Base-by-base conservation (phyloP, 2,888 invertebrate genomes). In the Diadegma fenestrale region DNA sequence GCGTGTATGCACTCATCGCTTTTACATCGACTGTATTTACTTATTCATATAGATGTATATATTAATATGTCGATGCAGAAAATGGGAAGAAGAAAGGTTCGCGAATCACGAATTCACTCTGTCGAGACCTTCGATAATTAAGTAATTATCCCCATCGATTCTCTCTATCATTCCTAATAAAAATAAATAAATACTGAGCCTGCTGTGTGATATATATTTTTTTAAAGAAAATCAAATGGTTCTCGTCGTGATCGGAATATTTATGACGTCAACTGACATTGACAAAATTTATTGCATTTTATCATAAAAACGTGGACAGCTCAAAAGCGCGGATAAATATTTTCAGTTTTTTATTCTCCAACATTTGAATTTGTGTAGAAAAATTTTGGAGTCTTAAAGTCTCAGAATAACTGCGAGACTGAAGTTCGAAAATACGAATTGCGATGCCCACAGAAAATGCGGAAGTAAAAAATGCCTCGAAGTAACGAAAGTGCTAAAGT, bases 1-100 rank as follows among this genome's bases (percentile, higher is more conserved):
- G 75, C 61, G 78, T 73, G 66, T 86, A 87, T 81, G 79, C 85
- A 82, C 83, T 87, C 87, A 87, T 87, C 87, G 80, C 82, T 84
- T 66, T 54, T 48, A 61, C 54, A 72, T 71, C 79, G 71, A 69
- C 66, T 79, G 58, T 84, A 78, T 84, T 68, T 75, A 68, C 58
- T 73, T 19, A 61, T 75, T 69, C 45, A 43, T 64, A 51, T 63
- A 77, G 30, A 64, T 68, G 33, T 48, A 63, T 48, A 22, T 48
- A 61, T 48, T n/a, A 12, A 69, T 79, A 76, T 66, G 66, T 33
- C n/a, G 10, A 79, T n/a, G 30, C 37, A 43, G n/a, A 54, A 30
- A 64, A 43, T 30, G n/a, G 19, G 3, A 22, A 45, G 37, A 26
- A 51, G 4, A 41, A 43, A 41, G 68, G 45, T 17, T 14, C 45